Conservation (phyloP, 2,888 invertebrate genomes). For the Epinotia nisella region DNA sequence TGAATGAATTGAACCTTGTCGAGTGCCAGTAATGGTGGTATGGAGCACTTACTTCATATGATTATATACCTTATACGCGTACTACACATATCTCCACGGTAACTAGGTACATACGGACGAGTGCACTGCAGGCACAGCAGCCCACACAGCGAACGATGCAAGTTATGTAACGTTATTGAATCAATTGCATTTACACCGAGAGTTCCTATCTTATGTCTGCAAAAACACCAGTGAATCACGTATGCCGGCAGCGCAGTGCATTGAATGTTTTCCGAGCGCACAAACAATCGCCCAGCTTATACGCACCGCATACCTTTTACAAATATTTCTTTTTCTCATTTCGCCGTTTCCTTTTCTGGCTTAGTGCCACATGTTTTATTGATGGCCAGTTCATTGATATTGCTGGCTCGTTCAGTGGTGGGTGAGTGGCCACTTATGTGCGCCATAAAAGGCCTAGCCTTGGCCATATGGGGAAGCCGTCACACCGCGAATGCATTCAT, state of each 20-base stretch:
- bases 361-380: conserved; percentile 83
- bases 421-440: conserved; percentile 84
- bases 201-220: conserved; percentile 46
- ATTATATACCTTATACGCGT: background rate
- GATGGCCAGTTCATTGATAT: conserved; percentile 84
- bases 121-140: conserved; percentile 50
- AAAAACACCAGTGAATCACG: conserved; percentile 69
- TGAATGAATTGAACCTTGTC: conserved; percentile 58
- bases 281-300: conserved; percentile 74
- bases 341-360: conserved; percentile 82
- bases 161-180: conserved; percentile 69
- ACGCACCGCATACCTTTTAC: conserved; percentile 76
- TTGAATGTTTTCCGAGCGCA: conserved; percentile 79
- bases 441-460: conserved; percentile 82
- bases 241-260: conserved; percentile 74
- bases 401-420: conserved; percentile 82
- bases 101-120: conserved; percentile 1
- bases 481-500: conserved; percentile 80
- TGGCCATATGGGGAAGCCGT: conserved; percentile 83
- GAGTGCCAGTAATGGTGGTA: conserved; percentile 35
- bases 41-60: conserved; percentile 8
- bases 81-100: too few relatives aligned
- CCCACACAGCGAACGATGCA: conserved; percentile 59
- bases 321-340: conserved; percentile 83
- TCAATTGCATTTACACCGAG: conserved; percentile 68